Evolutionary conservation across 2,888 invertebrate species (phyloP).

Genomic region (Camptogramma bilineatum): DNA sequence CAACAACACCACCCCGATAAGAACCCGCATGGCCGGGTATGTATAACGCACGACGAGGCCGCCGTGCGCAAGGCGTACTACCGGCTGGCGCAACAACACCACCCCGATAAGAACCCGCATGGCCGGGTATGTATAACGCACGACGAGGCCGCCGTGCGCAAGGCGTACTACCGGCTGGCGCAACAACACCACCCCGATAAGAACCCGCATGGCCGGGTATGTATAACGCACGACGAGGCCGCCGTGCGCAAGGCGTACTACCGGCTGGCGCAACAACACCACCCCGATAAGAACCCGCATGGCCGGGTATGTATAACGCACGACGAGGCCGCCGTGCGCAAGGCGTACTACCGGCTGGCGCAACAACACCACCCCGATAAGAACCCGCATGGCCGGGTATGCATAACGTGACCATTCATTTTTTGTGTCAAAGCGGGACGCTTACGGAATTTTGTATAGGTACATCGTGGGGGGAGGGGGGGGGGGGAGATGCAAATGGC

Average conservation of each 20-base stretch:
- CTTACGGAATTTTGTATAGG: too few species aligned
- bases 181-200: conserved; percentile 99
- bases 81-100: conserved; percentile 97
- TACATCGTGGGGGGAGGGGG: too few species aligned
- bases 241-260: conserved; percentile 98
- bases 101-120: conserved; percentile 99
- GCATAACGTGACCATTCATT: conserved; percentile 87
- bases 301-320: conserved; percentile 91
- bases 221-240: conserved; percentile 90
- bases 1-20: conserved; percentile 99
- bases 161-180: conserved; percentile 98
- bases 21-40: conserved; percentile 97
- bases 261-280: conserved; percentile 97
- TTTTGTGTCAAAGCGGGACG: too few species aligned
- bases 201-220: conserved; percentile 97
- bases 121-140: conserved; percentile 91
- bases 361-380: conserved; percentile 99
- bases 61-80: conserved; percentile 98
- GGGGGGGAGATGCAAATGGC: too few species aligned
- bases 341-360: conserved; percentile 98
- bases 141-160: conserved; percentile 94
- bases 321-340: conserved; percentile 94
- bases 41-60: conserved; percentile 90
- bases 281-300: conserved; percentile 99
- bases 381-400: conserved; percentile 97